Evolutionary conservation across 1,140 invertebrate genomes (phyloP), one percentile per base, ranked within the genome.

Genomic region (Tetramorium parvispinum): DNA sequence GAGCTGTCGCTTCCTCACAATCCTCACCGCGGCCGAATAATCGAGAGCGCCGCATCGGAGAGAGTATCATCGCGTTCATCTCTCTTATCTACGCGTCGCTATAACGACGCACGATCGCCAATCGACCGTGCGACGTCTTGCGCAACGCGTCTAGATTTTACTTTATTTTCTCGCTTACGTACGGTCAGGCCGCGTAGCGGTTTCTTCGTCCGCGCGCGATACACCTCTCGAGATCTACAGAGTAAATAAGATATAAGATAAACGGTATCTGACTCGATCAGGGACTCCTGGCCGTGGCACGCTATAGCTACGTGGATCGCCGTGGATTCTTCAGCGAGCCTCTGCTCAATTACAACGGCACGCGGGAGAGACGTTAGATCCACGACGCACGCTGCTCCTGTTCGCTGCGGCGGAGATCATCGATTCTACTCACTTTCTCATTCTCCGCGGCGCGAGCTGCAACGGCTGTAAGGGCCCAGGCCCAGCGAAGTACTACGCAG

Each of bases 361-460:
- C 13, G 18, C 43, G 10, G 43, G 5, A n/a, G 40, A 65, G 24
- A 81, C 49, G 78, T 43, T 1, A 13, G 51, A 3, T 71, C 51
- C 53, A 21, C 63, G 78, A 18, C 49, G 32, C 77, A 32, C 59
- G 13, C 6, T 8, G 61, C 27, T 10, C 63, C 49, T 49, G 32
- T 6, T 32, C 13, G 43, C 0, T 49, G 49, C 49, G 40, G 40
- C 40, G 40, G 11, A 13, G 24, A 57, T 32, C 32, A 70, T 81
- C 53, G 24, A 59, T 59, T 59, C 46, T 57, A 32, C 53, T 82
- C 79, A 83, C 79, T 49, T 43, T 81, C 49, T 81, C 78, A 70
- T 71, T 6, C 32, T 10, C 63, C 49, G 40, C 37, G n/a, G 37
- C 16, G 18, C 53, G 8, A 59, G 55, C 32, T 43, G 53, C 51